Evolutionary conservation across 2,888 invertebrate genomes (phyloP).

Genomic region (Chironomus riparius): DNA sequence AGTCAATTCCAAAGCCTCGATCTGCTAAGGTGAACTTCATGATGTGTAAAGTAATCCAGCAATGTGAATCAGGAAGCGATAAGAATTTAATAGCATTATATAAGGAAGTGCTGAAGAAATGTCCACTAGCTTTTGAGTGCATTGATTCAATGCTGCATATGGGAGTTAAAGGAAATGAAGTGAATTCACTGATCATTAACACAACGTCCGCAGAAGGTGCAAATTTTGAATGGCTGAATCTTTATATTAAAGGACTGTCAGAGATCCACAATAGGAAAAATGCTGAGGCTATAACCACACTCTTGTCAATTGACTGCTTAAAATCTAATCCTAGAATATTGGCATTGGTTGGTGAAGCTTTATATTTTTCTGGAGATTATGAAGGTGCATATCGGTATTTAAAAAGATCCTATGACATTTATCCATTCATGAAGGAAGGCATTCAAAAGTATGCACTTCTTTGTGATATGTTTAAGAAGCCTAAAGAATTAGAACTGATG

Average conservation of each 20-base stretch:
- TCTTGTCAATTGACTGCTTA: slow-evolving; percentile 58
- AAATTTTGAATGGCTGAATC: slow-evolving; percentile 48
- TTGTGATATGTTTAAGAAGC: slow-evolving; percentile 49
- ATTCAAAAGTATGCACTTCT: slow-evolving; percentile 57
- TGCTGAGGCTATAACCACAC: slow-evolving; percentile 54
- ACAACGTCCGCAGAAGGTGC: slow-evolving; percentile 35
- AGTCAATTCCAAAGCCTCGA: slow-evolving; percentile 50
- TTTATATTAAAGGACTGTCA: slow-evolving; percentile 56
- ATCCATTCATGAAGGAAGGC: slow-evolving; percentile 49
- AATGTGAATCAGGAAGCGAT: slow-evolving; percentile 54
- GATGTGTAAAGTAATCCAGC: slow-evolving; percentile 57
- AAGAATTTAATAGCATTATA: slow-evolving; percentile 63
- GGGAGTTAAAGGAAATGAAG: slow-evolving; percentile 64
- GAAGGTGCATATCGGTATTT: slow-evolving; percentile 49
- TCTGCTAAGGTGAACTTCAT: slow-evolving; percentile 68
- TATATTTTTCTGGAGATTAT: slow-evolving; percentile 62
- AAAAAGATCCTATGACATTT: slow-evolving; percentile 45
- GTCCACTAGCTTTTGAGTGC: slow-evolving; percentile 66
- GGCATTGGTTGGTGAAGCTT: slow-evolving; percentile 60
- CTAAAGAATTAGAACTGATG: slow-evolving; percentile 54
- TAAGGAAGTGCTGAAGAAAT: slow-evolving; percentile 67
- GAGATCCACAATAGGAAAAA: slow-evolving; percentile 57
- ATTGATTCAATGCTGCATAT: slow-evolving; percentile 61
- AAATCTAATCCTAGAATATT: slow-evolving; percentile 59
- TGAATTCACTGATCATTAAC: slow-evolving; percentile 60